Base-by-base conservation (phyloP, 2,888 invertebrate species). In the Apomyelois bistriatella region DNA sequence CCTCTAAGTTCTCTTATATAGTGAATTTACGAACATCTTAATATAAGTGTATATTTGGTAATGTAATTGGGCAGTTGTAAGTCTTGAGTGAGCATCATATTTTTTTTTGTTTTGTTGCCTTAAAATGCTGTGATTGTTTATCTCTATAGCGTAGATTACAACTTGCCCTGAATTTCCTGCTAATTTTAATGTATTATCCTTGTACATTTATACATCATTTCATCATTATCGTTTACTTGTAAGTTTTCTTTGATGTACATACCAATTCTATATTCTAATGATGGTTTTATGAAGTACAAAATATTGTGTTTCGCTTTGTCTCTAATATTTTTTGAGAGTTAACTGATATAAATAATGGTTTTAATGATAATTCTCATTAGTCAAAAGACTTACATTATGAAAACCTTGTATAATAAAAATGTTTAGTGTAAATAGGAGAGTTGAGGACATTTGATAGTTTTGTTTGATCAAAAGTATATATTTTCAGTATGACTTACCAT, bases 231-330 rank as follows among this genome's bases (percentile, higher is more conserved):
- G 3, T 48, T 16, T 30, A 9, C 32, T 50, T 13, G 10, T 52
- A 51, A 43, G 42, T 43, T 43, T 35, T 41, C 42, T 35, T 50
- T 38, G 30, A 16, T 52, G 52, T 52, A 52, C 43, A 52, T 52
- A 52, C 22, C 6, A 40, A 52, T 52, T 51, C 35, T 41, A 17
- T 41, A 10, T 48, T 36, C 40, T 42, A 57, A 54, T 58, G 59
- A 65, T 60, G 53, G 51, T 62, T 63, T 38, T 61, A 59, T 52
- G 48, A 64, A 70, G 71, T 72, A 72, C 71, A 68, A 70, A 69
- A 51, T 43, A 35, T 52, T 51, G 41, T 37, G 43, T 52, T 38
- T 52, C 37, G 52, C 52, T 52, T 52, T 43, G 37, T 52, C 35
- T 28, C 16, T 17, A 38, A 51, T 51, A 43, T 51, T 32, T 42